phyloP scores from a whole-genome alignment of 2,888 invertebrate genomes.

The Ctenicera cuprea region DNA sequence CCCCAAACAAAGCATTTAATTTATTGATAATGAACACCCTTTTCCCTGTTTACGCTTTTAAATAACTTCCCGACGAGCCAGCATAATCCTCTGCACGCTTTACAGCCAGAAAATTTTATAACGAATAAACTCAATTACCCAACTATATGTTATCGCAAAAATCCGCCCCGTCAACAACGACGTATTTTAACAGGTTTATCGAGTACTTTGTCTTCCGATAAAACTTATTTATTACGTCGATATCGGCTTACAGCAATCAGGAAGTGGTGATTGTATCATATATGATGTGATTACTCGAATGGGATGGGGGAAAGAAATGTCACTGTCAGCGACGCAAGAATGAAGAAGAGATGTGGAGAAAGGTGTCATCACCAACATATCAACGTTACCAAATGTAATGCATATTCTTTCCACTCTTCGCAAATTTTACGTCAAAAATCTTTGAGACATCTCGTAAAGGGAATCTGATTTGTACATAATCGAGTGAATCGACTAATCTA shows the following conservation, averaged over 20 bases:
- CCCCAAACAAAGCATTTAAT: constrained; percentile 53
- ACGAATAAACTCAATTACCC: constrained; percentile 9
- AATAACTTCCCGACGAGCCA: not conserved
- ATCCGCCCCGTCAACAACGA: constrained; percentile 13
- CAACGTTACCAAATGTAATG: constrained; percentile 32
- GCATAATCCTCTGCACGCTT: not conserved
- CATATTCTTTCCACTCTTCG: constrained; percentile 36
- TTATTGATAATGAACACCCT: constrained; percentile 46
- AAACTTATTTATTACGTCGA: constrained; percentile 31
- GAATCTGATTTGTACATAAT: constrained; percentile 34
- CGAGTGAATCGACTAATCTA: constrained; percentile 31
- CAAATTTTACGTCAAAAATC: constrained; percentile 36
- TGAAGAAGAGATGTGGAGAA: constrained; percentile 28
- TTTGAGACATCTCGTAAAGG: constrained; percentile 21
- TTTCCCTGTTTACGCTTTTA: constrained; percentile 20
- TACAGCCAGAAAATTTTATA: constrained; percentile 2
- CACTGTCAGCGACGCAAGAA: constrained; percentile 25
- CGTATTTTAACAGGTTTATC: constrained; percentile 30
- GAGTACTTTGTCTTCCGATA: constrained; percentile 27
- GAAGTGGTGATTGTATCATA: constrained; percentile 37
- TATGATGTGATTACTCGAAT: constrained; percentile 34
- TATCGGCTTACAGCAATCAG: constrained; percentile 34
- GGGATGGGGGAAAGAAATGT: constrained; percentile 26
- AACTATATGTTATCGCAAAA: constrained; percentile 14
- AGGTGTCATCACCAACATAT: constrained; percentile 37